Evolutionary conservation across 2,888 invertebrate species (phyloP).

Genomic region (Hyposoter dolosus): DNA sequence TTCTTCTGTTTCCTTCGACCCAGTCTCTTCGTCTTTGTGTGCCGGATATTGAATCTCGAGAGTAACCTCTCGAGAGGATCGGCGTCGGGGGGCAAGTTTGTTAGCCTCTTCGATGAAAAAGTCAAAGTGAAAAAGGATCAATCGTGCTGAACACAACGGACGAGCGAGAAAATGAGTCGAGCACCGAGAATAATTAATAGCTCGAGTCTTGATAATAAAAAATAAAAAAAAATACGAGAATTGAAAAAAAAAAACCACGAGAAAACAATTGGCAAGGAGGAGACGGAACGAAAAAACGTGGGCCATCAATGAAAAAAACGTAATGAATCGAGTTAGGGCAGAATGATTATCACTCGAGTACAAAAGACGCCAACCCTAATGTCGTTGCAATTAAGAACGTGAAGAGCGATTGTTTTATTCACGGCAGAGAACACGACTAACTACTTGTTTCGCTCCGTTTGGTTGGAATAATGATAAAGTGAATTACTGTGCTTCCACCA

Average conservation of each 20-base stretch:
- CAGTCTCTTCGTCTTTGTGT: conserved; percentile 22
- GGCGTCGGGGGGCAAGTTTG: conserved; percentile 33
- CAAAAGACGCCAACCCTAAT: neutral
- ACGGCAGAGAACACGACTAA: neutral
- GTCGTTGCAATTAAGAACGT: conserved; percentile 11
- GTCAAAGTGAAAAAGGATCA: conserved; percentile 37
- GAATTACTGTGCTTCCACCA: neutral
- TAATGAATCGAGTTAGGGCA: conserved; percentile 20
- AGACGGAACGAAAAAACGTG: neutral
- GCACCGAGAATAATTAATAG: conserved; percentile 30
- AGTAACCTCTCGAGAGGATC: conserved; percentile 40
- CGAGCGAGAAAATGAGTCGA: conserved; percentile 33
- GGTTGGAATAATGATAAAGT: conserved; percentile 4
- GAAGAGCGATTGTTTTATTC: conserved; percentile 12
- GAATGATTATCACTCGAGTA: neutral
- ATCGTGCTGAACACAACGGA: conserved; percentile 47
- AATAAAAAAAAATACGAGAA: neutral
- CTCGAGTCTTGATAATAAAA: conserved; percentile 14
- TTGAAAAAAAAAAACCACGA: neutral
- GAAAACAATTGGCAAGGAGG: neutral
- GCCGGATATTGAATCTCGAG: conserved; percentile 50
- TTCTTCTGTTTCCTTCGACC: conserved; percentile 16
- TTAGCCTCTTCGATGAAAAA: conserved; percentile 23
- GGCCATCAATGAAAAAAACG: conserved; percentile 18
- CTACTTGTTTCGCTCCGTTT: conserved; percentile 20